These are phyloP conservation scores for Leucopsar rothschildi DNA, from an alignment of 2,113 vertebrate genomes.

Conservation along the genomic window DNA sequence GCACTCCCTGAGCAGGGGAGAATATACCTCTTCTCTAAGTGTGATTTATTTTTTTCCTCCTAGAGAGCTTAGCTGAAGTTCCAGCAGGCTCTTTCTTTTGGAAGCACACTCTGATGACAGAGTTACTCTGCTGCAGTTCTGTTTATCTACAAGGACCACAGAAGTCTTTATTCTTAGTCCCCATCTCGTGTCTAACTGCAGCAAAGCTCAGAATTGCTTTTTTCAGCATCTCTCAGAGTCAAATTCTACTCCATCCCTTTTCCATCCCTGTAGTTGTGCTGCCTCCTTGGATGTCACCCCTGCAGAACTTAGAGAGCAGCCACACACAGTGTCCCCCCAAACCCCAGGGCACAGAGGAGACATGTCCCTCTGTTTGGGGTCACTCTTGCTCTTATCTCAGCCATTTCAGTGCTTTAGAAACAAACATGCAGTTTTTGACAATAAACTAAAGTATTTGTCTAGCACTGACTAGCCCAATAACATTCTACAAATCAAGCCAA, in stretches of 20 bases:
- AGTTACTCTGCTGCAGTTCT: background rate
- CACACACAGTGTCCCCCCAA: background rate
- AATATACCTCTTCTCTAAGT: background rate
- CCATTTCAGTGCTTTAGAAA: background rate
- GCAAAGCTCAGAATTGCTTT: background rate
- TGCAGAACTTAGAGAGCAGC: background rate
- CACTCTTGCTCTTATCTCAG: background rate
- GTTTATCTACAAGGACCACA: background rate
- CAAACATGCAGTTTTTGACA: background rate
- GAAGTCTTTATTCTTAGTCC: background rate
- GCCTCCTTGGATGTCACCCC: background rate
- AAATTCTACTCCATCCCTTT: background rate
- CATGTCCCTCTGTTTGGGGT: background rate
- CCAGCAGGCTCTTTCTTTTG: background rate
- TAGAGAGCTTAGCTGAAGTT: background rate
- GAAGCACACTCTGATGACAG: background rate
- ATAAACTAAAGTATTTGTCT: background rate
- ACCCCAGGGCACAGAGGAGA: background rate
- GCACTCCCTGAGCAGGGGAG: background rate
- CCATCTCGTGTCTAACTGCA: background rate
- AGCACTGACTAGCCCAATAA: background rate
- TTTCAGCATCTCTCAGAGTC: background rate
- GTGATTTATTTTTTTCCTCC: background rate
- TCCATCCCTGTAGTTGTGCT: background rate
- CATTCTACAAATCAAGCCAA: background rate